Conservation (phyloP, 2,888 invertebrate species). For the Coecobrya sp. region DNA sequence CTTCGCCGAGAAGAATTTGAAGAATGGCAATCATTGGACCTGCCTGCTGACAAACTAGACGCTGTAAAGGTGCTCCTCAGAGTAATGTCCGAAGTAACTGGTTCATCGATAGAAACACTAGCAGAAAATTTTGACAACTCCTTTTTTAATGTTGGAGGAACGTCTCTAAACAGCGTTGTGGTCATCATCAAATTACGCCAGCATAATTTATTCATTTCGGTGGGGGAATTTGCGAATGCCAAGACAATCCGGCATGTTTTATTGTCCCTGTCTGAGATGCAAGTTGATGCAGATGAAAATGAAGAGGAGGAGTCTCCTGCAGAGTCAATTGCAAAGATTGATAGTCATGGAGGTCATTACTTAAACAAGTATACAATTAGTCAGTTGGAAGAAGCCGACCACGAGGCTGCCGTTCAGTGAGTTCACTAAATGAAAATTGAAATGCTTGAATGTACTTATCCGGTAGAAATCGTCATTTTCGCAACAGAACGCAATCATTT, state of each 20-base stretch:
- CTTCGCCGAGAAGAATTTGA: slow-evolving; percentile 74
- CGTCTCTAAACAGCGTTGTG: slow-evolving; percentile 95
- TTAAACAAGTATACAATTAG: slow-evolving; percentile 88
- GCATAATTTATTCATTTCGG: slow-evolving; percentile 92
- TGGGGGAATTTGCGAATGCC: slow-evolving; percentile 94
- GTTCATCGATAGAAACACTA: slow-evolving; percentile 89
- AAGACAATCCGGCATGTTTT: slow-evolving; percentile 92
- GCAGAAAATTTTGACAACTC: slow-evolving; percentile 91
- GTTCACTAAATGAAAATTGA: slow-evolving; percentile 87
- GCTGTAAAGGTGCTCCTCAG: slow-evolving; percentile 91
- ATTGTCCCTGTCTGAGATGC: slow-evolving; percentile 88
- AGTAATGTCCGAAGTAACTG: slow-evolving; percentile 91
- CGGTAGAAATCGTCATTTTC: too few species aligned
- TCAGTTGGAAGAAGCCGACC: slow-evolving; percentile 90
- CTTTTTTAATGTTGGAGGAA: slow-evolving; percentile 95
- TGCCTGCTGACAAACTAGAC: slow-evolving; percentile 89
- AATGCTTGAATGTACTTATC: too few species aligned
- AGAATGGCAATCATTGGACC: slow-evolving; percentile 91
- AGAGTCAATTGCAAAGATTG: background rate
- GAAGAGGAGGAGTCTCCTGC: background rate
- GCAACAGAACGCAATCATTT: too few species aligned
- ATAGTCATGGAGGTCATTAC: slow-evolving; percentile 21
- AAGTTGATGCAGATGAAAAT: slow-evolving; percentile 83
- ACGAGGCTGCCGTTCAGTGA: slow-evolving; percentile 92
- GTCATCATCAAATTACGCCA: slow-evolving; percentile 93